Evolutionary conservation across 2,888 invertebrate genomes (phyloP).

Genomic region (Metallyticus violacea): DNA sequence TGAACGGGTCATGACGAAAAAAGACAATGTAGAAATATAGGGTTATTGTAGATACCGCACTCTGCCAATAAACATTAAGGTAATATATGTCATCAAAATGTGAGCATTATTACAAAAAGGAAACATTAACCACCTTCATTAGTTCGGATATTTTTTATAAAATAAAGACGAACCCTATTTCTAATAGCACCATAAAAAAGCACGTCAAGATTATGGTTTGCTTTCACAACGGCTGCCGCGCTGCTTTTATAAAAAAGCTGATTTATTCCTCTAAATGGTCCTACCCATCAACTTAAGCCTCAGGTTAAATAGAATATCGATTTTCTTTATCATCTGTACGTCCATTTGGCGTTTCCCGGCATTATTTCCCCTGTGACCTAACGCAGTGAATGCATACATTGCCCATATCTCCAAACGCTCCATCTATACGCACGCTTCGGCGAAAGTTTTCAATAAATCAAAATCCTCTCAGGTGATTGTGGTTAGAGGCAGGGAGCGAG

Average conservation of each 20-base stretch:
- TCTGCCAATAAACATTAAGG: too few species aligned
- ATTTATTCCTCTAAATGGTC: neutral
- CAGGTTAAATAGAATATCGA: neutral
- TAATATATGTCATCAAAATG: too few species aligned
- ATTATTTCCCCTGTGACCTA: neutral
- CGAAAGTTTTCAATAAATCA: neutral
- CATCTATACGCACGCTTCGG: neutral
- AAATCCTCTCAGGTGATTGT: neutral
- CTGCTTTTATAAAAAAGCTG: neutral
- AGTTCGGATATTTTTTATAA: too few species aligned
- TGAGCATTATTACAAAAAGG: too few species aligned
- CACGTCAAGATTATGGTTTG: neutral
- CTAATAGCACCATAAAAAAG: too few species aligned
- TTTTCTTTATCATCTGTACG: neutral
- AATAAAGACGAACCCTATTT: too few species aligned
- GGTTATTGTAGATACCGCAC: too few species aligned
- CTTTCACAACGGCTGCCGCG: neutral
- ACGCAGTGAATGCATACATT: neutral
- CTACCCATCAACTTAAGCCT: neutral
- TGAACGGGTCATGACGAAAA: too few species aligned
- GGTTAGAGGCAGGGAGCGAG: neutral
- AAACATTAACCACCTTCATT: too few species aligned
- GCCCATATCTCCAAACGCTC: neutral
- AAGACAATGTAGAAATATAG: too few species aligned
- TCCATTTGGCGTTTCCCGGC: neutral